phyloP scores from a whole-genome alignment of 1,140 invertebrate species.

The Lethrus apterus region DNA sequence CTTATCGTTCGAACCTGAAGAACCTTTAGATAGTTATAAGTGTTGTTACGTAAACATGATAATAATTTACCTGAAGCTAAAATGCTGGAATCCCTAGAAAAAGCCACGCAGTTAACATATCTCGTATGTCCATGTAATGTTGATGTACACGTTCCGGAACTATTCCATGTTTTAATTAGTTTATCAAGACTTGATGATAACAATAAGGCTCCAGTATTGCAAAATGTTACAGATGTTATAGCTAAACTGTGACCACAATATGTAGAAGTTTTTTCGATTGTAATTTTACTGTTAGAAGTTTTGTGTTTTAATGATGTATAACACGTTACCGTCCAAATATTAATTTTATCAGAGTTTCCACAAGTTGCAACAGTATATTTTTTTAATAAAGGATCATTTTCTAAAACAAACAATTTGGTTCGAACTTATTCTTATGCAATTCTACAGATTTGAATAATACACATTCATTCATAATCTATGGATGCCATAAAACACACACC shows the following conservation, averaged over 20 bases:
- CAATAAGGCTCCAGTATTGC: constrained; percentile 50
- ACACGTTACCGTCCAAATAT: constrained; percentile 60
- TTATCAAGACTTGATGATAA: constrained; percentile 64
- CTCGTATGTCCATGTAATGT: constrained; percentile 54
- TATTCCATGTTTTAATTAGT: constrained; percentile 62
- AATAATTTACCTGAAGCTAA: constrained; percentile 54
- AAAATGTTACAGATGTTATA: constrained; percentile 58
- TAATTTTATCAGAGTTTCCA: constrained; percentile 67
- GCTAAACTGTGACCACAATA: constrained; percentile 43
- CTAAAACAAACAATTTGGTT: constrained; percentile 37
- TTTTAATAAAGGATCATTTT: constrained; percentile 41
- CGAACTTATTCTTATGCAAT: too few relatives aligned
- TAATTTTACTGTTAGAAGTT: constrained; percentile 21
- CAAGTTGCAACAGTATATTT: constrained; percentile 56
- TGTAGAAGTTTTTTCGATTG: constrained; percentile 23
- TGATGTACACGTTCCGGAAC: constrained; percentile 38
- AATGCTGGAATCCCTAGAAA: constrained; percentile 56
- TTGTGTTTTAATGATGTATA: constrained; percentile 31
- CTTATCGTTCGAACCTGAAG: constrained; percentile 64
- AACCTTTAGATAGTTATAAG: constrained; percentile 24
- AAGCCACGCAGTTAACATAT: constrained; percentile 67
- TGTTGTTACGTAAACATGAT: not conserved
- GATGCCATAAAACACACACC: too few relatives aligned
- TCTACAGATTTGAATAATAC: not conserved
- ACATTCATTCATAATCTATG: not conserved